These are phyloP conservation scores for Epinotia brunnichana DNA, from an alignment of 2,888 invertebrate genomes.

Conservation along the genomic window DNA sequence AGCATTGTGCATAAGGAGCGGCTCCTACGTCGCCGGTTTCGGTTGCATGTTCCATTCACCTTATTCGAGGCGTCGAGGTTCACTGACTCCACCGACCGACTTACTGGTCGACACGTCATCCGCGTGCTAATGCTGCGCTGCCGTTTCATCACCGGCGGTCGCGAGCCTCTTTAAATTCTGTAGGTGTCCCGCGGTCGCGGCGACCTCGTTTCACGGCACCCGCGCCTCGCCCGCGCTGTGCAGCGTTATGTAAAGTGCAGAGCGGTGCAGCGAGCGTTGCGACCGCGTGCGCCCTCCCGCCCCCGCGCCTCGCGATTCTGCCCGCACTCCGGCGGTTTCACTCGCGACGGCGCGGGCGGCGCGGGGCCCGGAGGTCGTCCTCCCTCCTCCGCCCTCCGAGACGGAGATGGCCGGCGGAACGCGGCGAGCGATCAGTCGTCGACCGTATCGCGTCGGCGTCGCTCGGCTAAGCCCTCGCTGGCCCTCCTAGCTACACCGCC, in stretches of 20 bases:
- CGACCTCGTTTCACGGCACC: slow-evolving; percentile 75
- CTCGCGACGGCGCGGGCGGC: slow-evolving; percentile 63
- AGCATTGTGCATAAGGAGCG: slow-evolving; percentile 69
- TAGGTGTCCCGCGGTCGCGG: slow-evolving; percentile 67
- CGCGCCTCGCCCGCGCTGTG: slow-evolving; percentile 59
- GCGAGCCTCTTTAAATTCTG: slow-evolving; percentile 75
- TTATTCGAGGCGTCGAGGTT: slow-evolving; percentile 78
- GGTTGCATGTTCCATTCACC: slow-evolving; percentile 82
- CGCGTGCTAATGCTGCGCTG: slow-evolving; percentile 69
- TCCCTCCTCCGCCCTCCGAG: slow-evolving; percentile 45
- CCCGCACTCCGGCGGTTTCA: slow-evolving; percentile 62
- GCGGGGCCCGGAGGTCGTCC: slow-evolving; percentile 62
- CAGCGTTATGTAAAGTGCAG: slow-evolving; percentile 79
- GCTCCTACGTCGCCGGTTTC: slow-evolving; percentile 66
- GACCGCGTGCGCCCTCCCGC: slow-evolving; percentile 75
- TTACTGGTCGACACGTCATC: slow-evolving; percentile 76
- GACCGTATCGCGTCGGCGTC: slow-evolving; percentile 78
- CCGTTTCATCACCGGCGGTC: slow-evolving; percentile 72
- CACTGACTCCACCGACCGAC: slow-evolving; percentile 79
- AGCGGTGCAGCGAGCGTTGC: slow-evolving; percentile 77
- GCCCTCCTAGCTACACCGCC: slow-evolving; percentile 51
- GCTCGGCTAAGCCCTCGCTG: slow-evolving; percentile 58
- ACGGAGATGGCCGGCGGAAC: slow-evolving; percentile 44
- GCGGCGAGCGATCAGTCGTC: slow-evolving; percentile 73
- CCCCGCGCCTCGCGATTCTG: slow-evolving; percentile 67